Conservation (phyloP, 2,113 vertebrate genomes). For the Anoura caudifer region DNA sequence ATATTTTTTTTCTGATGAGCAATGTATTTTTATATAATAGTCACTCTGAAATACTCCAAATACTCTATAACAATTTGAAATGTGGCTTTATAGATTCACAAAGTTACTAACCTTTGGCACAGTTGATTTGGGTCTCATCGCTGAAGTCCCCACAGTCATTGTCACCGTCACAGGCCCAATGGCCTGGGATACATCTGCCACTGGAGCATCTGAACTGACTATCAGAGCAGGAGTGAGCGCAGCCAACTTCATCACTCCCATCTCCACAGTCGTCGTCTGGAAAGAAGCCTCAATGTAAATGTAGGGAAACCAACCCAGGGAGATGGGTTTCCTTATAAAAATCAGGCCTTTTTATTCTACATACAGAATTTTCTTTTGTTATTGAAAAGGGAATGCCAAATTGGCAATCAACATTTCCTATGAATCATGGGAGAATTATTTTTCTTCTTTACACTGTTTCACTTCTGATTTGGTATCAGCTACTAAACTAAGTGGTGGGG, state of each 20-base stretch:
- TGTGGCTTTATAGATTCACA: not conserved
- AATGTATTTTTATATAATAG: not conserved
- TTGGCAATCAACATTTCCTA: not conserved
- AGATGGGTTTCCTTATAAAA: not conserved
- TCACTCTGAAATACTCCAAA: not conserved
- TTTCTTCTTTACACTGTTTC: not conserved
- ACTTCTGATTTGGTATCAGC: not conserved
- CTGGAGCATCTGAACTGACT: slow-evolving; percentile 91
- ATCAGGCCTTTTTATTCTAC: not conserved
- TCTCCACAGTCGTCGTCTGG: slow-evolving; percentile 97
- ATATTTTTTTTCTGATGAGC: not conserved
- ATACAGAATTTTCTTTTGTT: not conserved
- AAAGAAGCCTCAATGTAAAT: not conserved
- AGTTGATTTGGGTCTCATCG: slow-evolving; percentile 90
- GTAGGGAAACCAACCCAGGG: not conserved
- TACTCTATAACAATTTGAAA: not conserved
- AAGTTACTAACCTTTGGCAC: slow-evolving; percentile 86
- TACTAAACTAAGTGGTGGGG: not conserved
- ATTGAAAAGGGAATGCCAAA: not conserved
- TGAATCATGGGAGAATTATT: not conserved
- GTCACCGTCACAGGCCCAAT: slow-evolving; percentile 97
- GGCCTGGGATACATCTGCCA: slow-evolving; percentile 92
- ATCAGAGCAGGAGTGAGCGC: slow-evolving; percentile 88
- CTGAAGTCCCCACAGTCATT: slow-evolving; percentile 98
- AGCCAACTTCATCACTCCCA: slow-evolving; percentile 92